Evolutionary conservation across 1,140 invertebrate species (phyloP).

Genomic region (Zaprionus vittiger): DNA sequence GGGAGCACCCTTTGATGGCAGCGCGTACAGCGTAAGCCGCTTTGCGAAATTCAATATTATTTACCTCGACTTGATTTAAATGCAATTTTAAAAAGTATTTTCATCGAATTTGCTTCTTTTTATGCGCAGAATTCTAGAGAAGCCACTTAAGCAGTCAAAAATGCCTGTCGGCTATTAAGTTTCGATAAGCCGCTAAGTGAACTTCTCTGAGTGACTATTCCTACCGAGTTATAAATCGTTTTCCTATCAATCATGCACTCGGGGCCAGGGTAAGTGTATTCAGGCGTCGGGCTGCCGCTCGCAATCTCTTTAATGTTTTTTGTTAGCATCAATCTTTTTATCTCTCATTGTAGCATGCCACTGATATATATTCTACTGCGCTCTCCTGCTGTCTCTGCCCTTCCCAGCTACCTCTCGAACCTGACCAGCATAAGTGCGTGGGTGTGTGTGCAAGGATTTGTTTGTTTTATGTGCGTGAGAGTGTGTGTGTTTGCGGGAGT

Average conservation of each 20-base stretch:
- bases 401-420: constrained; percentile 37
- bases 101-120: background rate
- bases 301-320: constrained; percentile 47
- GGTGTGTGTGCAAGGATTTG: constrained; percentile 54
- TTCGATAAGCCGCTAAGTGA: constrained; percentile 25
- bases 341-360: constrained; percentile 28
- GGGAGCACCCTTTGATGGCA: background rate
- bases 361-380: constrained; percentile 48
- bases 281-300: constrained; percentile 12
- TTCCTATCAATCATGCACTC: constrained; percentile 36
- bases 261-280: constrained; percentile 11
- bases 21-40: constrained; percentile 10
- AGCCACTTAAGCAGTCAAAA: background rate
- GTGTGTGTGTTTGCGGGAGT: constrained; percentile 32
- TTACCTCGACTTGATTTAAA: constrained; percentile 24
- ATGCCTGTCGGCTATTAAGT: constrained; percentile 12
- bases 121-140: background rate
- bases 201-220: constrained; percentile 13
- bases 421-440: constrained; percentile 59
- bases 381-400: constrained; percentile 25
- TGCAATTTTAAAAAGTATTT: constrained; percentile 14
- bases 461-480: constrained; percentile 66
- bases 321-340: constrained; percentile 50
- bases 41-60: constrained; percentile 37
- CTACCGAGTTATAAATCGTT: constrained; percentile 26